Conservation (phyloP, 2,888 invertebrate genomes). For the Pachymerium ferrugineum region DNA sequence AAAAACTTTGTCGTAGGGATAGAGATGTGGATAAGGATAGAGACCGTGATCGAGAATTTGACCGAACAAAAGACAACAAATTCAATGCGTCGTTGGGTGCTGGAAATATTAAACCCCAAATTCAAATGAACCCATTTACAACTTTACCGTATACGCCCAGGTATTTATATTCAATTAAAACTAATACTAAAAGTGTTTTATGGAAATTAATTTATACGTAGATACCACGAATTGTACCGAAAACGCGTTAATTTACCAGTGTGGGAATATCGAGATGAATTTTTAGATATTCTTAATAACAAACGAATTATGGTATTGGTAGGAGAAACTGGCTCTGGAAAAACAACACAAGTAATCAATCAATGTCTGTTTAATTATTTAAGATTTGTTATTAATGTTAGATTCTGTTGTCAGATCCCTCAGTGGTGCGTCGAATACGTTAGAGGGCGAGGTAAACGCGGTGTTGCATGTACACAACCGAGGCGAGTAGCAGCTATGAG, state of each 20-base stretch:
- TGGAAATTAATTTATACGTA: neutral
- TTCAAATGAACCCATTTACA: constrained; percentile 67
- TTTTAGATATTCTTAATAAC: constrained; percentile 84
- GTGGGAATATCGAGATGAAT: constrained; percentile 95
- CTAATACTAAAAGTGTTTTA: neutral
- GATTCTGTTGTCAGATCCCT: constrained; percentile 62
- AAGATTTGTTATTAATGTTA: too few species aligned
- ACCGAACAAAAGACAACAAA: neutral
- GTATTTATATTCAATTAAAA: constrained; percentile 45
- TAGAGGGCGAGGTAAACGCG: constrained; percentile 60
- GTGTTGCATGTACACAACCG: constrained; percentile 94
- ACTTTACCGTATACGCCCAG: constrained; percentile 77
- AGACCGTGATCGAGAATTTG: constrained; percentile 12
- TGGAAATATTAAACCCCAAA: constrained; percentile 41
- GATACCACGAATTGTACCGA: constrained; percentile 77
- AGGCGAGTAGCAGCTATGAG: constrained; percentile 99
- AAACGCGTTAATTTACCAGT: constrained; percentile 90
- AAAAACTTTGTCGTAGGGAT: neutral
- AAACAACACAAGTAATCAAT: constrained; percentile 75
- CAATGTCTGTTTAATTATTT: neutral
- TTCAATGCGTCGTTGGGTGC: neutral
- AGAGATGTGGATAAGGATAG: neutral
- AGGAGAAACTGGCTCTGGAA: constrained; percentile 99
- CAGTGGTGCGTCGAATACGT: constrained; percentile 87
- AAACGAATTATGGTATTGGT: constrained; percentile 94